Conservation (phyloP, 2,113 vertebrate species). For the Callipepla californica region DNA sequence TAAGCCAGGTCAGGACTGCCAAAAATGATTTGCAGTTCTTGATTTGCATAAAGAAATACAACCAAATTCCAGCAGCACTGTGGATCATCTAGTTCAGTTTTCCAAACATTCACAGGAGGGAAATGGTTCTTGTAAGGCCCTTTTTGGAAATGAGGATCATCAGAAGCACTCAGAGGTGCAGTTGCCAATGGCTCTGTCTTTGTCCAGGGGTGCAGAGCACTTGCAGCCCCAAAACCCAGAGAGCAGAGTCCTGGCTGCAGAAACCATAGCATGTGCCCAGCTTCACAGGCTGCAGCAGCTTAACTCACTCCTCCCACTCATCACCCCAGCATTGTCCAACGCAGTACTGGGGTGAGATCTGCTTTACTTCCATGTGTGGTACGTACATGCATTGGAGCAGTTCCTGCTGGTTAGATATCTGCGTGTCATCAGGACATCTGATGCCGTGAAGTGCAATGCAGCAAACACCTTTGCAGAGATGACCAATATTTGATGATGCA, state of each 20-base stretch:
- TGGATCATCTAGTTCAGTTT: fast-evolving
- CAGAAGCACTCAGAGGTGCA: background rate
- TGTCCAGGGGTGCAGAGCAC: fast-evolving
- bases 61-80: background rate
- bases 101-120: background rate
- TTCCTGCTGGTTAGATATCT: background rate
- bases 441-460: fast-evolving
- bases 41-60: background rate
- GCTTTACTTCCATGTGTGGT: fast-evolving
- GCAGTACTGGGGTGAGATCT: background rate
- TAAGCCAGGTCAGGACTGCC: background rate
- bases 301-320: fast-evolving
- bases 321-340: background rate
- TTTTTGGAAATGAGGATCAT: background rate
- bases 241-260: background rate
- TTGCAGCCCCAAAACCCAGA: background rate
- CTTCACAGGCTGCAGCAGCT: background rate
- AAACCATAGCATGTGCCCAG: fast-evolving
- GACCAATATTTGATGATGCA: background rate
- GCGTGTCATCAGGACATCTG: fast-evolving
- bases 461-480: background rate
- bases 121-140: background rate
- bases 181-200: fast-evolving
- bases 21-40: background rate
- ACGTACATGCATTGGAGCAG: background rate